Base-by-base conservation (phyloP, 2,888 invertebrate species). In the Diaperis boleti region DNA sequence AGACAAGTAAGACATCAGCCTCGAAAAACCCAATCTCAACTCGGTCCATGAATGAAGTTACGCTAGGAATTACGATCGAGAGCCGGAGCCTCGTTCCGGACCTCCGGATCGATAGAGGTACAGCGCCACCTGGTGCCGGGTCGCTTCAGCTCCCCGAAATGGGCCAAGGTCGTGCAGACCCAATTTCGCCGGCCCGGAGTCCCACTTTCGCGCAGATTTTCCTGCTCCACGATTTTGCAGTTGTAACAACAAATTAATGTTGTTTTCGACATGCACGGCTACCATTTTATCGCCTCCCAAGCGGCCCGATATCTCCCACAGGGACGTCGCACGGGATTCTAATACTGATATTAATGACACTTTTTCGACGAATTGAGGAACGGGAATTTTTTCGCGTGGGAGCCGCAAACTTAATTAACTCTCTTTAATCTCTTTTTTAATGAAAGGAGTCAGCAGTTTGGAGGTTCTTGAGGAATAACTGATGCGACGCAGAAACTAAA, bases 41-140 rank as follows among this genome's bases (percentile, higher is more conserved):
- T 49, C 35, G 17, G 8, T 20, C 49, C 35, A 54, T 54, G 54
- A 54, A 54, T 54, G 54, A 54, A 54, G 39, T 39, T 54, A 41
- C 54, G 41, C 22, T 37, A 39, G 54, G 41, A 54, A 49, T 49
- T 49, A 49, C 49, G 49, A 47, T 47, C 47, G 15, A 33, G 47
- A n/a, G 18, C 49, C 31, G 29, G 47, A 47, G 47, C 50, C 14
- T 20, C 17, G 55, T 33, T 42, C 42, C 57, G 57, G 45, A 45
- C 33, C 47, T 15, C 56, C 45, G 50, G 62, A 62, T 62, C 62
- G 33, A 62, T 62, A 62, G 62, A 62, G 59, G 59, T 59, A 55
- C 18, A 29, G 59, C 59, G 59, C 64, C 64, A 64, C 64, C 59
- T 64, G 64, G 52, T 45, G 64, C 64, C 45, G 54, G 52, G 45